phyloP scores from a whole-genome alignment of 1,140 invertebrate species.

The Vollenhovia emeryi region DNA sequence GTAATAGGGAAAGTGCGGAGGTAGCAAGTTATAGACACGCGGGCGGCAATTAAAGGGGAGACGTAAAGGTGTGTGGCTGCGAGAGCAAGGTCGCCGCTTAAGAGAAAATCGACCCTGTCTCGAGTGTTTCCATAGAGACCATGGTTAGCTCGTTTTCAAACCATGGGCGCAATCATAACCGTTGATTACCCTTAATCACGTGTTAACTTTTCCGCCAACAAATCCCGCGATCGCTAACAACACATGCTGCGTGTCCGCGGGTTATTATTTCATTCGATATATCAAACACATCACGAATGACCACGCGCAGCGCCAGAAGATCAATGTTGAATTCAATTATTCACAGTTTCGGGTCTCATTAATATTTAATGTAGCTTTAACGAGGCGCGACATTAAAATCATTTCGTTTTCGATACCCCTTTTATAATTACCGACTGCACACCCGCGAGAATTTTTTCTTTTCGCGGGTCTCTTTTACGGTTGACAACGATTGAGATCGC shows the following conservation, averaged over 20 bases:
- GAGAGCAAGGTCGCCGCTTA: conserved; percentile 39
- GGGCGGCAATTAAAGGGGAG: conserved; percentile 32
- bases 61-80: conserved; percentile 6
- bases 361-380: background rate
- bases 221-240: background rate
- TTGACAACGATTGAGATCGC: background rate
- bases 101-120: conserved; percentile 34
- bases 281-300: background rate
- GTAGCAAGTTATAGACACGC: conserved; percentile 28
- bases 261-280: background rate
- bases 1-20: background rate
- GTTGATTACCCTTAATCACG: background rate
- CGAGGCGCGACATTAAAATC: background rate
- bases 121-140: conserved; percentile 29
- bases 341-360: background rate
- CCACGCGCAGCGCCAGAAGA: no score
- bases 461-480: background rate
- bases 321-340: background rate
- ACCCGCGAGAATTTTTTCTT: background rate
- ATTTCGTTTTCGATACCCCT: background rate
- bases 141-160: conserved; percentile 19
- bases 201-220: background rate
- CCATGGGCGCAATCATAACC: background rate
- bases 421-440: background rate
- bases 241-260: no score